phyloP scores from a whole-genome alignment of 2,888 invertebrate species.

The Limnephilus lunatus region DNA sequence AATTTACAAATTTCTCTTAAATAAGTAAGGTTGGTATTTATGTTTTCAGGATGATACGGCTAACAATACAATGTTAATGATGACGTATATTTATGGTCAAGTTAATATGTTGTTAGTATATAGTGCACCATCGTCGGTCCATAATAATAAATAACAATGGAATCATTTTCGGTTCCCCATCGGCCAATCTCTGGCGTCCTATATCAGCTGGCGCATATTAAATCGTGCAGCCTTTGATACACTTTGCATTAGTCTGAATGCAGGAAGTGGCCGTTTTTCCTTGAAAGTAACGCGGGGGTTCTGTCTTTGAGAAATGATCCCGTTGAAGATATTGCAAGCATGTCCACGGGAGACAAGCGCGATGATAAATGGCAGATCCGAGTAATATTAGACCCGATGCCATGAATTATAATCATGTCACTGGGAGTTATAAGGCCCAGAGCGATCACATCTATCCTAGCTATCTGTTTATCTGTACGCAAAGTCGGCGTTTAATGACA shows the following conservation, averaged over 20 bases:
- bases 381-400: slow-evolving; percentile 4
- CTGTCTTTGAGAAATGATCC: neutral
- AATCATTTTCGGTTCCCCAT: neutral
- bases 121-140: too few species aligned
- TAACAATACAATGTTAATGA: too few species aligned
- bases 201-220: neutral
- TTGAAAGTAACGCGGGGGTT: slow-evolving; percentile 26
- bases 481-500: neutral
- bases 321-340: slow-evolving; percentile 6
- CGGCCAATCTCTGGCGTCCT: neutral
- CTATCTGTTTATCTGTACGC: neutral
- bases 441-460: neutral
- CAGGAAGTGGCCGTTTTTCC: slow-evolving; percentile 36
- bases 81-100: too few species aligned
- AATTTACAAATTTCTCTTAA: too few species aligned
- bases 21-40: too few species aligned
- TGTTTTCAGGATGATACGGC: too few species aligned
- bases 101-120: too few species aligned
- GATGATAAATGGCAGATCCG: slow-evolving; percentile 31
- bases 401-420: slow-evolving; percentile 41
- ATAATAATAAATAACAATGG: neutral
- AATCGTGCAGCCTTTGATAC: slow-evolving; percentile 34
- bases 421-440: neutral
- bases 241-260: slow-evolving; percentile 33
- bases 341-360: slow-evolving; percentile 22